These are phyloP conservation scores for Megaleporinus macrocephalus DNA, from an alignment of 2,113 vertebrate species.

Conservation along the genomic window DNA sequence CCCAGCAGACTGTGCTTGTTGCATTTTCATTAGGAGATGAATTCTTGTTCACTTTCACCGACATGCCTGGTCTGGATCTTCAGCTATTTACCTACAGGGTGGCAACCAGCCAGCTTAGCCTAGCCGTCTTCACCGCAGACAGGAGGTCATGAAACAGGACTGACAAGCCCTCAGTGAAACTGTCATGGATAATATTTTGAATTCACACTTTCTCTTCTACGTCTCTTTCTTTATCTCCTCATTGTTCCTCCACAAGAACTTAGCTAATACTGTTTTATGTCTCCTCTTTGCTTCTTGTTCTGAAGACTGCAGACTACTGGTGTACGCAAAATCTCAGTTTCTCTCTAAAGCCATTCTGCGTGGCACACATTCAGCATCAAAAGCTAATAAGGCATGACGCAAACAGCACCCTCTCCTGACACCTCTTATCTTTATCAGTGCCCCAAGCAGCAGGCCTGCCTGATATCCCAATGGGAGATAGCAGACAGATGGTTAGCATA, in stretches of 20 bases:
- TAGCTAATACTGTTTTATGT: too few relatives aligned
- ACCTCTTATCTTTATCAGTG: neutral
- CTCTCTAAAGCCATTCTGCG: neutral
- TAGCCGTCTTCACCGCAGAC: too few relatives aligned
- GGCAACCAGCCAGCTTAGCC: neutral
- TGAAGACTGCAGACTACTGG: neutral
- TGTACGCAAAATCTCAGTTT: neutral
- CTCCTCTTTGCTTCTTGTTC: neutral
- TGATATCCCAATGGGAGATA: neutral
- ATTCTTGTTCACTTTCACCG: neutral
- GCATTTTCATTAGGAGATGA: neutral
- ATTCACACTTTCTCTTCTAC: too few relatives aligned
- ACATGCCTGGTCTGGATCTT: neutral
- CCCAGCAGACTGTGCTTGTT: neutral
- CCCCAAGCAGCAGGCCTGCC: neutral
- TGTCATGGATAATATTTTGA: too few relatives aligned
- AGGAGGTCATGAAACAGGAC: too few relatives aligned
- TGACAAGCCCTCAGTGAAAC: too few relatives aligned
- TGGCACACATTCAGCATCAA: neutral
- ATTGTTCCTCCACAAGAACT: too few relatives aligned
- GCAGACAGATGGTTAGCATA: neutral
- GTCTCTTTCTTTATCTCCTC: too few relatives aligned
- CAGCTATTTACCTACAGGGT: neutral
- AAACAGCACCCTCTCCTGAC: neutral
- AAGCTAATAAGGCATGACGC: neutral